Conservation (phyloP, 2,888 invertebrate species). For the Patella caerulea region DNA sequence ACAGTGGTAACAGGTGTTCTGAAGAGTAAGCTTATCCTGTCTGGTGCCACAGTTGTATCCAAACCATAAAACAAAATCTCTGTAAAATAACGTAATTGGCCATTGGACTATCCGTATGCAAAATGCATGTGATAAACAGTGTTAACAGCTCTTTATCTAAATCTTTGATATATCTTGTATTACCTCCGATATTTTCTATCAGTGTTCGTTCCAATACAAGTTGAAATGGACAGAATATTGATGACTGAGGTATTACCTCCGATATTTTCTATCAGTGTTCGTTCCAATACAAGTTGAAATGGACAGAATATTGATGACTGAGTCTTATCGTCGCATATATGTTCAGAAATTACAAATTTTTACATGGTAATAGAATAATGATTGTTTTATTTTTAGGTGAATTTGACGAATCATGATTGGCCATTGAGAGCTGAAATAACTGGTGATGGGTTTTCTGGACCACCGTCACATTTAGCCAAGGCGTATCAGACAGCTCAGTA, state of each 20-base stretch:
- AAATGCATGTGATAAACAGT: no score
- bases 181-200: neutral
- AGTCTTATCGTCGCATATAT: neutral
- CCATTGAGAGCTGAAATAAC: slow-evolving; percentile 59
- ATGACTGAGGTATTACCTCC: neutral
- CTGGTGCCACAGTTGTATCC: no score
- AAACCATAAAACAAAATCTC: no score
- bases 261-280: neutral
- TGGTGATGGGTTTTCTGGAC: slow-evolving; percentile 68
- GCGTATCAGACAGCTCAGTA: slow-evolving; percentile 65
- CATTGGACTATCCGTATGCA: no score
- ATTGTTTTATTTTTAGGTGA: slow-evolving; percentile 54
- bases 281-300: neutral
- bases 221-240: neutral
- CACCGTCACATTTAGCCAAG: slow-evolving; percentile 61
- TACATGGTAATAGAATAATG: neutral
- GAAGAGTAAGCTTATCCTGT: no score
- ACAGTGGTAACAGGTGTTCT: no score
- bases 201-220: neutral
- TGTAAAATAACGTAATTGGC: no score
- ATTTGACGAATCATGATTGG: slow-evolving; percentile 69
- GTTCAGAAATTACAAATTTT: neutral
- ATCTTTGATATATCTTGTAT: neutral
- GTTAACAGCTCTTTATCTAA: neutral
- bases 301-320: neutral